Conservation (phyloP, 2,113 vertebrate species). For the Marcusenius ussheri region DNA sequence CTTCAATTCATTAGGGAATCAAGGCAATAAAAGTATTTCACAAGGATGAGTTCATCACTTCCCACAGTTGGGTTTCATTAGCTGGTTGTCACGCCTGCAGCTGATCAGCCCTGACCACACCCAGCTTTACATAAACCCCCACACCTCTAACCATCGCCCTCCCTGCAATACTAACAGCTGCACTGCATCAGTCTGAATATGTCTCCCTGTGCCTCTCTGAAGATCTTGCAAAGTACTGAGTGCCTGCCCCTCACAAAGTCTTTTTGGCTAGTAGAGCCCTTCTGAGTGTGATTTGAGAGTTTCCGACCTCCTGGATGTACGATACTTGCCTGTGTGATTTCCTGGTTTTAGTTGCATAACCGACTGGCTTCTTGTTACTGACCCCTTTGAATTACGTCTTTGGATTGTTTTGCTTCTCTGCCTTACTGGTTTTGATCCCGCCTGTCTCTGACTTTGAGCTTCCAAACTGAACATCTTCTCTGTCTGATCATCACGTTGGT, state of each 20-base stretch:
- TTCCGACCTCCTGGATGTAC: background rate
- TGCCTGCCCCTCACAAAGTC: background rate
- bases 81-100: background rate
- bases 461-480: background rate
- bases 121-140: background rate
- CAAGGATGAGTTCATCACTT: background rate
- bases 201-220: background rate
- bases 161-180: background rate
- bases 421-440: background rate
- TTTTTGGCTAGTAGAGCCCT: background rate
- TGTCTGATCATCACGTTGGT: background rate
- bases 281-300: background rate
- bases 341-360: background rate
- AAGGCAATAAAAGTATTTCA: background rate
- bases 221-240: background rate
- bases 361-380: background rate
- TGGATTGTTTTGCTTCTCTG: background rate
- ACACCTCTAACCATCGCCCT: background rate
- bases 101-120: background rate
- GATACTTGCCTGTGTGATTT: background rate
- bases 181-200: background rate
- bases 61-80: background rate
- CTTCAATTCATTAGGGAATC: background rate
- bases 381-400: background rate
- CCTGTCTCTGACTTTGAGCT: background rate